Conservation (phyloP, 2,888 invertebrate species). For the Cerceris rybyensis region DNA sequence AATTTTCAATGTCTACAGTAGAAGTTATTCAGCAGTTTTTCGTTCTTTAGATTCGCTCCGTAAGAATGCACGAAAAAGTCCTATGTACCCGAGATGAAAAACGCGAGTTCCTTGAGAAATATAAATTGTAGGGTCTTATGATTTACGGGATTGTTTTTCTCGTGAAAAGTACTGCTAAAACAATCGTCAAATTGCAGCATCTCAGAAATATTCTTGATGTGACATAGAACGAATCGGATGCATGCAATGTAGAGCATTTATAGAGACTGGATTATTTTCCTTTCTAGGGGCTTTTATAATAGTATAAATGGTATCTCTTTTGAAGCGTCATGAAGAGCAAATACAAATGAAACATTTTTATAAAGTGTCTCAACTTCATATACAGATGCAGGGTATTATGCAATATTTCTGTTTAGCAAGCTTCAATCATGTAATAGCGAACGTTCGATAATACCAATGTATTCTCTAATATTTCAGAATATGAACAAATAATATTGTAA, state of each 20-base stretch:
- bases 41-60: neutral
- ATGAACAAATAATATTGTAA: no score
- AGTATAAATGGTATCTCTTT: neutral
- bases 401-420: no score
- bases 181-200: neutral
- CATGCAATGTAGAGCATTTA: neutral
- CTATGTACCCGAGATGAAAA: neutral
- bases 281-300: neutral
- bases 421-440: no score
- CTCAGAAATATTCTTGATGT: neutral
- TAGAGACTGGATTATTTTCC: slow-evolving; percentile 5
- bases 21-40: no score
- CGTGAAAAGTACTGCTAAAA: neutral
- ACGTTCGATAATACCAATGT: no score
- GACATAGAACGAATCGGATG: neutral
- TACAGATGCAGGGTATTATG: neutral
- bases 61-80: neutral
- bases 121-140: neutral
- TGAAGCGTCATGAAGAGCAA: neutral
- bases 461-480: no score
- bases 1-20: no score
- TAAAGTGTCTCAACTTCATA: neutral
- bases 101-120: neutral
- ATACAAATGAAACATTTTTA: neutral
- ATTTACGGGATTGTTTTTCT: slow-evolving; percentile 10